Base-by-base conservation (phyloP, 2,888 invertebrate genomes). In the Heliconius aoede region DNA sequence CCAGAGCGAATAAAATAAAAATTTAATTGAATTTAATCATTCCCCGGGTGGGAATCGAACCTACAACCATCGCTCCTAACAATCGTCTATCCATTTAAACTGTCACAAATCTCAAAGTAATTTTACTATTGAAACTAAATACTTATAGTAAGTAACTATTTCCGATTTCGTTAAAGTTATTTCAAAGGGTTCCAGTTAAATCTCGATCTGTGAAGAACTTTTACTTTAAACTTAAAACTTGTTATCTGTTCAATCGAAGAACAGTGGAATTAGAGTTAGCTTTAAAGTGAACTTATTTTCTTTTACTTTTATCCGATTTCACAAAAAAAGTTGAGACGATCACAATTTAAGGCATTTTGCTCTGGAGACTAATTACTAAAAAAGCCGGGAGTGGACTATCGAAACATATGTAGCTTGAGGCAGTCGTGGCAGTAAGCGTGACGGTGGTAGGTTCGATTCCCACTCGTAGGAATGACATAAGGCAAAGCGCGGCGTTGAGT, bases 171-270 rank as follows among this genome's bases (percentile, higher is more conserved):
- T 68, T n/a, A 71, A 71, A 71, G 58, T 71, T 71, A 71, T 58
- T 58, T 18, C 32, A 60, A 36, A 60, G 72, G 30, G 28, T 36
- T 62, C 46, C 24, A 36, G 28, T 58, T 62, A 73, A 62, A 61
- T 73, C 62, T 62, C 62, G n/a, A 46, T 73, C 26, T 58, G 69
- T 69, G 30, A 32, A 13, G 60, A 72, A 72, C 72, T 76, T 76
- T 64, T 60, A 72, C 72, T 76, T 76, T 64, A 55, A 76, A 72
- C 75, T 76, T 28, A 72, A 72, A 30, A 69, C 24, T 72, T 72
- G 60, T 76, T 72, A 71, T 72, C 62, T 72, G 55, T 72, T 32
- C 61, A 46, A 46, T 69, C 69, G 46, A 30, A 69, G 18, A 30
- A 36, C 65, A 24, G 36, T 36, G 3, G 36, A 65, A 24, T 60